Base-by-base conservation (phyloP, 2,113 vertebrate species). In the Pagrus major region DNA sequence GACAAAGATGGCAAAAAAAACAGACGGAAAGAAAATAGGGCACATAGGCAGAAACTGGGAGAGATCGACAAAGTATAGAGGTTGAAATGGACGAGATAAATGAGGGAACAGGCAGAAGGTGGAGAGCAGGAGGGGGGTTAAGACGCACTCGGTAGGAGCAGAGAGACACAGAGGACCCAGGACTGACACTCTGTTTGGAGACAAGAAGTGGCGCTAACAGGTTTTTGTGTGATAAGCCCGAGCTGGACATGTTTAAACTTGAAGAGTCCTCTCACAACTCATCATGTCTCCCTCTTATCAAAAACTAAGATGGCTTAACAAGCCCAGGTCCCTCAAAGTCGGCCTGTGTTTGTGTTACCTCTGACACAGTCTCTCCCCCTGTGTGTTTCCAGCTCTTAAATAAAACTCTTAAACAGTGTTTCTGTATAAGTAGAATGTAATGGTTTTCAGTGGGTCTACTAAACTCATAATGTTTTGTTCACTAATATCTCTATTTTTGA, bases 171-270 rank as follows among this genome's bases (percentile, higher is more conserved):
- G 35, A 63, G 64, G 82, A 54, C 69, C 70, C 54, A 9, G 55
- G 59, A 72, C 84, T 88, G 89, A 86, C 81, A 75, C 80, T 76
- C 67, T 90, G 90, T 88, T 93, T 94, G 83, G 87, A 94, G 92
- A 88, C 82, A 80, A 76, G 81, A 92, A 93, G 89, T 87, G 86
- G 83, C 64, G 72, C 89, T 85, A 87, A 89, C 88, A 84, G 89
- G 80, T 85, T 88, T 86, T 58, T 46, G 42, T 89, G 65, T 52
- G 88, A 91, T 90, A 86, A 92, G 86, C 69, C 52, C 9, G 31
- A 64, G 59, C 81, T 59, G 85, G 80, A 84, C 83, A 60, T 71
- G 64, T 72, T 84, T 80, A 79, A 92, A 80, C 69, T 72, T 61
- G 87, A 91, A 74, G 66, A 83, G 65, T 58, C 76, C 84, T 91